A percentile compares a stretch with the other conserved stretches of the same genome.
These are phyloP conservation scores for Apteryx owenii DNA, from an alignment of 2,113 vertebrate species.

Conservation along the genomic window DNA sequence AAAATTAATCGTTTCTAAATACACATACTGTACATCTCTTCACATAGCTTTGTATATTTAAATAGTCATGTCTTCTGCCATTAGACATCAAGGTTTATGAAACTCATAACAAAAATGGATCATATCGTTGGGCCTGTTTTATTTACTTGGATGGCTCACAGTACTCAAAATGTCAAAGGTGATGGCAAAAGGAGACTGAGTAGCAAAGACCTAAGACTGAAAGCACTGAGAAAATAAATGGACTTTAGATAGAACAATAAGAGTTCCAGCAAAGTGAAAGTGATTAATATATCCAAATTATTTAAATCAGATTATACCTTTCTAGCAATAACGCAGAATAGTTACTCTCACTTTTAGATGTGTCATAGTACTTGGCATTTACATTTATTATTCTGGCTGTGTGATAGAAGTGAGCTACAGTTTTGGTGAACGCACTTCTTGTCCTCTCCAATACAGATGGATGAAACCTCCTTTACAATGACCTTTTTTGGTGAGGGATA, in stretches of 20 bases:
- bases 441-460: constrained; percentile 81
- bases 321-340: background rate
- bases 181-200: background rate
- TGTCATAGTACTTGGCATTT: background rate
- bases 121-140: background rate
- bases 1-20: background rate
- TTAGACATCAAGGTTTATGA: background rate
- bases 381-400: background rate
- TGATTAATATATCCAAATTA: background rate
- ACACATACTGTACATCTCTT: background rate
- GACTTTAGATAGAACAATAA: background rate
- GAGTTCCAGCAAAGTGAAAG: background rate
- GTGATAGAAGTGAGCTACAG: background rate
- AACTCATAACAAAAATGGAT: background rate
- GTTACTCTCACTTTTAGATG: background rate
- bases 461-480: constrained; percentile 88
- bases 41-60: background rate
- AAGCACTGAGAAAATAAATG: background rate
- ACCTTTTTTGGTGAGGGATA: constrained; percentile 93
- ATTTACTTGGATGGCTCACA: background rate
- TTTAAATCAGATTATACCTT: background rate
- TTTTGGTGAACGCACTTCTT: background rate
- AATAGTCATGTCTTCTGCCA: background rate
- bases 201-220: background rate
- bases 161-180: background rate